A percentile compares a stretch with the other conserved stretches of the same genome.
These are phyloP conservation scores for Adelphocoris suturalis DNA, from an alignment of 2,888 invertebrate genomes.

Conservation along the genomic window DNA sequence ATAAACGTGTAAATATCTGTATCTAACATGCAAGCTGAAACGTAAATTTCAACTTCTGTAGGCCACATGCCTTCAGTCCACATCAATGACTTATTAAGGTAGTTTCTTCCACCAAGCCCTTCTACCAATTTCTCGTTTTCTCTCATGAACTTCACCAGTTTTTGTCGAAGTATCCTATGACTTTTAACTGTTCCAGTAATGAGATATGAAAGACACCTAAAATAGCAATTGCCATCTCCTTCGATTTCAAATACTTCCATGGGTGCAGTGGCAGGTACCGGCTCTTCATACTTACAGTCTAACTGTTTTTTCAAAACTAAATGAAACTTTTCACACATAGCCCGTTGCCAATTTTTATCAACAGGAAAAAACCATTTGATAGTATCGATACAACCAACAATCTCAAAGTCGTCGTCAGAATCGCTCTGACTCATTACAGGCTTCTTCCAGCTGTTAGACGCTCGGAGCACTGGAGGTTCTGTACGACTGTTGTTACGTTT, in stretches of 20 bases:
- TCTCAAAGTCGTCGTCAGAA: slow-evolving; percentile 55
- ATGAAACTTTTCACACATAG: slow-evolving; percentile 45
- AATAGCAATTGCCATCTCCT: slow-evolving; percentile 66
- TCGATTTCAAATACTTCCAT: slow-evolving; percentile 56
- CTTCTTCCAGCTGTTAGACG: background rate
- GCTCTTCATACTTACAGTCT: slow-evolving; percentile 36
- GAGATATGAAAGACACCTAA: slow-evolving; percentile 61
- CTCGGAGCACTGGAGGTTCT: background rate
- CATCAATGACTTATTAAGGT: slow-evolving; percentile 49
- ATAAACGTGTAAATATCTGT: slow-evolving; percentile 67
- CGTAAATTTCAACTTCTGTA: slow-evolving; percentile 66
- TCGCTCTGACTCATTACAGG: slow-evolving; percentile 37
- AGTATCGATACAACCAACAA: slow-evolving; percentile 54
- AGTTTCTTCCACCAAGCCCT: slow-evolving; percentile 53
- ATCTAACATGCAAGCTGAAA: slow-evolving; percentile 64
- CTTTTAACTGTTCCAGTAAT: slow-evolving; percentile 60
- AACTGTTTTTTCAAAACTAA: slow-evolving; percentile 57
- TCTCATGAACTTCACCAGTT: slow-evolving; percentile 65
- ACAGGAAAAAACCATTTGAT: slow-evolving; percentile 66
- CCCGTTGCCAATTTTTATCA: slow-evolving; percentile 47
- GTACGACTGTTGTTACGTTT: background rate
- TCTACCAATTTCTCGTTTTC: slow-evolving; percentile 56
- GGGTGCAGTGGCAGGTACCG: slow-evolving; percentile 52
- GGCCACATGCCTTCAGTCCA: slow-evolving; percentile 65
- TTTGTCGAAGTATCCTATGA: slow-evolving; percentile 40